A percentile compares a stretch with the other conserved stretches of the same genome.
Evolutionary conservation across 2,888 invertebrate genomes (phyloP).

Genomic region (Toxonevra muliebris): DNA sequence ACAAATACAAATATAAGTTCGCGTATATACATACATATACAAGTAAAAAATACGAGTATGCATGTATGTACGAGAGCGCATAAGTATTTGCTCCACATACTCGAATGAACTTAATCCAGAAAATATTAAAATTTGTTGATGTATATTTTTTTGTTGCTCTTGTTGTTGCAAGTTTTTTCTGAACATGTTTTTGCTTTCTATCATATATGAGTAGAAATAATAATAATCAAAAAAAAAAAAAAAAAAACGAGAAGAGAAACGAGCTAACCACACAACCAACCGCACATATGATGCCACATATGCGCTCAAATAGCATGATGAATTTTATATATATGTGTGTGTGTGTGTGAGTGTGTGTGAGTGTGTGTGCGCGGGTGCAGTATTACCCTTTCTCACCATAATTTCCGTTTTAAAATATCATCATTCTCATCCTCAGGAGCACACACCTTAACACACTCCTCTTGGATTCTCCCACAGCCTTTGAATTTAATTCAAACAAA

Average conservation of each 20-base stretch:
- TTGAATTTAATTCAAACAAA: not conserved
- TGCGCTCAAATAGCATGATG: not conserved
- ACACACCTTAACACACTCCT: no score
- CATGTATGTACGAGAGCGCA: slow-evolving; percentile 1
- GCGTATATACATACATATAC: not conserved
- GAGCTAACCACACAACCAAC: not conserved
- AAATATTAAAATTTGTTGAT: slow-evolving; percentile 24
- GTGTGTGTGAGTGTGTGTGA: no score
- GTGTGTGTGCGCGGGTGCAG: no score
- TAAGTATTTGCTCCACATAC: slow-evolving; percentile 3
- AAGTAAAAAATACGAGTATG: not conserved
- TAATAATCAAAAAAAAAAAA: not conserved
- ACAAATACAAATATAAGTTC: not conserved
- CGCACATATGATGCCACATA: not conserved
- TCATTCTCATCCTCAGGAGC: no score
- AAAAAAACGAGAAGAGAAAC: not conserved
- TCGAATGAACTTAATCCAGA: slow-evolving; percentile 19
- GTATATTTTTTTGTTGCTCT: slow-evolving; percentile 6
- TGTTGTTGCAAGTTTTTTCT: not conserved
- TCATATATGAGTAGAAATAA: not conserved
- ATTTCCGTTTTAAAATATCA: no score
- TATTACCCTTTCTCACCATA: no score
- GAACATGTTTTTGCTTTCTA: no score
- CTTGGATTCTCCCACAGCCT: not conserved
- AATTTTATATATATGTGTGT: no score